phyloP scores from a whole-genome alignment of 2,888 invertebrate genomes.

The Prosapia bicincta region DNA sequence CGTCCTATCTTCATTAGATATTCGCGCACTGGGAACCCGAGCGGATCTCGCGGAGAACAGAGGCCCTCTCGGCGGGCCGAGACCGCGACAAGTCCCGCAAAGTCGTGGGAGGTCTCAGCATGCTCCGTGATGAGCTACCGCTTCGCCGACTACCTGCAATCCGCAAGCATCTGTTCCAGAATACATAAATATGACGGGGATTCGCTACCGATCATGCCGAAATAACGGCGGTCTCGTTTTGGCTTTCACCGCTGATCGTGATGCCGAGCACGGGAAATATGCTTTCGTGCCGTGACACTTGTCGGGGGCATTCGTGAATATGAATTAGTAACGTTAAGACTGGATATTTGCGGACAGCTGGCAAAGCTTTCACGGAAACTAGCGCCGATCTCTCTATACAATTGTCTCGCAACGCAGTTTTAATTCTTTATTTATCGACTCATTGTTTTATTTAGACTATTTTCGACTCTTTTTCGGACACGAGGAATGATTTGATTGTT shows the following conservation, averaged over 20 bases:
- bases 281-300: background rate
- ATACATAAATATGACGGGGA: background rate
- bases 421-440: too few species aligned
- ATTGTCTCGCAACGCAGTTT: too few species aligned
- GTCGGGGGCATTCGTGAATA: background rate
- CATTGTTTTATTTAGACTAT: too few species aligned
- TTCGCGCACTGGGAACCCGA: background rate
- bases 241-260: background rate
- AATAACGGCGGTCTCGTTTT: background rate
- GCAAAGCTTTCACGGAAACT: too few species aligned
- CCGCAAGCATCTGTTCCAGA: background rate
- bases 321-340: slow-evolving; percentile 2
- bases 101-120: background rate
- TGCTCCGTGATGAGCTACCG: background rate
- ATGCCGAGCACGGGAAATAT: background rate
- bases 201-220: background rate
- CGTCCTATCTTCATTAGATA: too few species aligned
- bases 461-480: too few species aligned
- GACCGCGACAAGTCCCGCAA: background rate
- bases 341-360: too few species aligned
- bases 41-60: background rate
- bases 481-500: too few species aligned
- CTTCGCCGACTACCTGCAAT: background rate
- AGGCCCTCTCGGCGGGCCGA: background rate
- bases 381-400: too few species aligned